A percentile compares a stretch with the other conserved stretches of the same genome.
phyloP scores from a whole-genome alignment of 2,797 vertebrate species.

The Melanotaenia maccullochi region DNA sequence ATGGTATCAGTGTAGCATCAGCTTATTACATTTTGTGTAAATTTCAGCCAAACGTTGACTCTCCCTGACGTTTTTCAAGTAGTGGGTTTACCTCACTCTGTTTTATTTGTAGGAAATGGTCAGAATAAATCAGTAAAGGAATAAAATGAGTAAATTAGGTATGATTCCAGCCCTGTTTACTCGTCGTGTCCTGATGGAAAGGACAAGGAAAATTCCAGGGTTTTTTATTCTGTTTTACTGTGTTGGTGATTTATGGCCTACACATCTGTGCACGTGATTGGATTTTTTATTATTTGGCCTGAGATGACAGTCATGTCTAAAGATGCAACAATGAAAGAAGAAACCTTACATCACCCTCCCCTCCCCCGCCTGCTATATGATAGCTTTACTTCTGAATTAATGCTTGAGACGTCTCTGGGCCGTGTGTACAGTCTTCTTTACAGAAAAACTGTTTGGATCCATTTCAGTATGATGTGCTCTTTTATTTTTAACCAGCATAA shows the following conservation, averaged over 20 bases:
- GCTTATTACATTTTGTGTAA: too few species aligned
- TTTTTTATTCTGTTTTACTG: conserved; percentile 15
- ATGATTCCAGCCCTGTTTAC: background rate
- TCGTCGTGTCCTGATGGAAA: conserved; percentile 26
- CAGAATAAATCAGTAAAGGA: background rate
- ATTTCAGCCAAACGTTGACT: too few species aligned
- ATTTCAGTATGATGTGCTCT: conserved; percentile 15
- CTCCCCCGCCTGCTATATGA: conserved; percentile 33
- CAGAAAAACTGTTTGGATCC: conserved; percentile 43
- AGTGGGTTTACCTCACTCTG: background rate
- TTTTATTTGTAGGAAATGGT: background rate
- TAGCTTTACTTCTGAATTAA: conserved; percentile 58
- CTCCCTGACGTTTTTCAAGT: too few species aligned
- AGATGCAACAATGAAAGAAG: conserved; percentile 36
- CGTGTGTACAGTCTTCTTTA: conserved; percentile 43
- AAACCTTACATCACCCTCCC: conserved; percentile 8
- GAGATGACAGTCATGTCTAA: conserved; percentile 71
- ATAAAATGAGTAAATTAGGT: background rate
- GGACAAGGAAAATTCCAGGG: conserved; percentile 10
- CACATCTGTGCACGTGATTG: conserved; percentile 52
- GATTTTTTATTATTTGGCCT: conserved; percentile 44
- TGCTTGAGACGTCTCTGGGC: background rate
- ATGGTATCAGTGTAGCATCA: too few species aligned
- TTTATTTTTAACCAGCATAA: background rate
- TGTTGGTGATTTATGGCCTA: conserved; percentile 38